A percentile compares a stretch with the other conserved stretches of the same genome.
These are phyloP conservation scores for Atta texana DNA, from an alignment of 1,140 invertebrate genomes.

Conservation along the genomic window DNA sequence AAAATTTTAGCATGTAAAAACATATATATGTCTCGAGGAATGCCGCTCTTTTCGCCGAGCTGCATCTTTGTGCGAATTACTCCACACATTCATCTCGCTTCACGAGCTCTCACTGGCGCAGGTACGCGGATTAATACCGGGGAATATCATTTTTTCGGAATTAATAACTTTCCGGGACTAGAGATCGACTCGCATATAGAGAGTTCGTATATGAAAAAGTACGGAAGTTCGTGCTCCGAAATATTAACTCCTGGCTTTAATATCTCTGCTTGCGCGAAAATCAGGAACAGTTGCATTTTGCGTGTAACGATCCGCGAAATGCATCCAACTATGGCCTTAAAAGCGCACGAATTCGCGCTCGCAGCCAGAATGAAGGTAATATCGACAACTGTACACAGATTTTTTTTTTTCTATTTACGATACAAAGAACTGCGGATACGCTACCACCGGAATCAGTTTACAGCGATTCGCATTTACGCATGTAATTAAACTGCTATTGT, in stretches of 20 bases:
- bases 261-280: conserved; percentile 54
- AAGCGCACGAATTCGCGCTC: conserved; percentile 55
- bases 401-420: conserved; percentile 22
- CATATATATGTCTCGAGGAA: conserved; percentile 27
- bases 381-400: conserved; percentile 59
- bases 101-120: conserved; percentile 37
- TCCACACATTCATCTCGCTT: conserved; percentile 46
- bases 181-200: conserved; percentile 43
- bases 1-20: conserved; percentile 24
- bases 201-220: conserved; percentile 59
- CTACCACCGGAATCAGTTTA: conserved; percentile 73
- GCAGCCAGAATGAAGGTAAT: conserved; percentile 51
- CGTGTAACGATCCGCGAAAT: conserved; percentile 62
- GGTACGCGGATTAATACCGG: conserved; percentile 54
- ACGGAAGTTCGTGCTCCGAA: conserved; percentile 54
- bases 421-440: conserved; percentile 64
- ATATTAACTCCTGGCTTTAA: conserved; percentile 63
- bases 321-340: conserved; percentile 55
- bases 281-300: conserved; percentile 63
- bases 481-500: conserved; percentile 57
- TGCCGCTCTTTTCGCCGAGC: conserved; percentile 26
- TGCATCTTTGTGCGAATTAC: conserved; percentile 39
- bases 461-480: conserved; percentile 50
- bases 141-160: conserved; percentile 56
- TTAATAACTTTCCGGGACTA: conserved; percentile 62